Percentiles rank a stretch among this genome's conserved stretches.
Evolutionary conservation across 2,888 invertebrate species (phyloP).

Genomic region (Cyrtodaria siliqua): DNA sequence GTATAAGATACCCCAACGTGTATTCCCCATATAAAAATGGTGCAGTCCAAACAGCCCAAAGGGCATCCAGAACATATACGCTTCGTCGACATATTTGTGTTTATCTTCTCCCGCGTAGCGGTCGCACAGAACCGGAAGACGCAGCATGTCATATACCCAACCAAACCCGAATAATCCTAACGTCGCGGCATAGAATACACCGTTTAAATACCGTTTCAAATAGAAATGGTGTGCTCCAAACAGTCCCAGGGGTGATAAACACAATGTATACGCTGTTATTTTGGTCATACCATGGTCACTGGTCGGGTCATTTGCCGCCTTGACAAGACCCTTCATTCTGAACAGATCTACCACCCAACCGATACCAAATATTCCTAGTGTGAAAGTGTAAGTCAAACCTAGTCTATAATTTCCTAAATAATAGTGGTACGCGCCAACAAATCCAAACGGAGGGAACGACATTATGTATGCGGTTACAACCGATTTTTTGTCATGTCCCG

Average conservation of each 20-base stretch:
- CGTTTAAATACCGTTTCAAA: conserved; percentile 56
- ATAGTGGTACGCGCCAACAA: conserved; percentile 62
- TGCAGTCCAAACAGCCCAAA: too few species aligned
- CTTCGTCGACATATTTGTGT: conserved; percentile 66
- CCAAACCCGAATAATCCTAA: conserved; percentile 59
- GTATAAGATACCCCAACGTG: too few species aligned
- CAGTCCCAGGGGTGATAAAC: conserved; percentile 56
- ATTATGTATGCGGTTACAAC: conserved; percentile 57
- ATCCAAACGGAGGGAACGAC: conserved; percentile 60
- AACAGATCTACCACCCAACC: conserved; percentile 60
- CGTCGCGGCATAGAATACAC: conserved; percentile 51
- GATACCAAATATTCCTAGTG: conserved; percentile 57
- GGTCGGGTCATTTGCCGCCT: conserved; percentile 55
- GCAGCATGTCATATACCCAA: conserved; percentile 57
- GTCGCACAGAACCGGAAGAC: conserved; percentile 59
- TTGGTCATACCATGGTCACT: conserved; percentile 61
- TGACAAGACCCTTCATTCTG: conserved; percentile 58
- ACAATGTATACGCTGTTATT: conserved; percentile 58
- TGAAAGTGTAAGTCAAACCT: conserved; percentile 58
- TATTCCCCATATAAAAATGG: too few species aligned
- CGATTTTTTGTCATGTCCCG: conserved; percentile 54
- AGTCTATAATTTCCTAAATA: conserved; percentile 57
- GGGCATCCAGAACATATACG: conserved; percentile 63
- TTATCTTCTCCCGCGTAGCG: conserved; percentile 62
- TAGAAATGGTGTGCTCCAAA: conserved; percentile 63